Evolutionary conservation across 2,888 invertebrate species (phyloP).

Genomic region (Harpalus rubripes): DNA sequence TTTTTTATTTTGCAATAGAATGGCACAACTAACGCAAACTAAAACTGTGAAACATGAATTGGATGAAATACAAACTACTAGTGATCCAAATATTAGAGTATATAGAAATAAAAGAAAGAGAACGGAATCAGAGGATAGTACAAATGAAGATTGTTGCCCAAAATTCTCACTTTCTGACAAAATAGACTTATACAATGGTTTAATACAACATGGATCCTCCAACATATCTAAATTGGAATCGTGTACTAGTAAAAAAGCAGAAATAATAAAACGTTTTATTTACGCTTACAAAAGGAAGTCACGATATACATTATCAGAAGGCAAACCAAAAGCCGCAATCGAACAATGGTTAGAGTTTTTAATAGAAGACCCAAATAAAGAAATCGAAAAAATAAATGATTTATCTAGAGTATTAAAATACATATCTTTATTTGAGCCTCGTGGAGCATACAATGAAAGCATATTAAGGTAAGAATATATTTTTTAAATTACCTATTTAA

Average conservation of each 20-base stretch:
- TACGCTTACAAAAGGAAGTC: conserved; percentile 72
- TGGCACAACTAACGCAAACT: conserved; percentile 20
- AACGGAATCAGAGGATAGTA: background rate
- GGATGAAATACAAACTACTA: conserved; percentile 4
- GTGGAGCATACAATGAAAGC: conserved; percentile 68
- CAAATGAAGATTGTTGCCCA: background rate
- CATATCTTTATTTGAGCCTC: conserved; percentile 74
- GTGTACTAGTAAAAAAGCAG: conserved; percentile 72
- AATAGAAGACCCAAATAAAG: conserved; percentile 68
- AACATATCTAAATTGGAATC: conserved; percentile 72
- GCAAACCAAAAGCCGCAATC: conserved; percentile 70
- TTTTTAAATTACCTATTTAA: background rate
- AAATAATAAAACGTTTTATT: conserved; percentile 72
- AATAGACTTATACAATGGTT: conserved; percentile 31
- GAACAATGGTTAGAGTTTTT: conserved; percentile 73
- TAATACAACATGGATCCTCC: conserved; percentile 71
- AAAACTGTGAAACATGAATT: background rate
- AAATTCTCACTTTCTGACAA: conserved; percentile 30
- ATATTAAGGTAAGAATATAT: conserved; percentile 71
- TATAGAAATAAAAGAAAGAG: background rate
- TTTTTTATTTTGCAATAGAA: conserved; percentile 54
- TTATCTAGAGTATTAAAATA: conserved; percentile 74
- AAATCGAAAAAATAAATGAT: conserved; percentile 68
- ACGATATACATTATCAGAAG: conserved; percentile 29
- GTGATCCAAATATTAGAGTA: background rate